Percentiles rank a stretch among this genome's conserved stretches.
Evolutionary conservation across 2,888 invertebrate species (phyloP).

Genomic region (Machimus rusticus): DNA sequence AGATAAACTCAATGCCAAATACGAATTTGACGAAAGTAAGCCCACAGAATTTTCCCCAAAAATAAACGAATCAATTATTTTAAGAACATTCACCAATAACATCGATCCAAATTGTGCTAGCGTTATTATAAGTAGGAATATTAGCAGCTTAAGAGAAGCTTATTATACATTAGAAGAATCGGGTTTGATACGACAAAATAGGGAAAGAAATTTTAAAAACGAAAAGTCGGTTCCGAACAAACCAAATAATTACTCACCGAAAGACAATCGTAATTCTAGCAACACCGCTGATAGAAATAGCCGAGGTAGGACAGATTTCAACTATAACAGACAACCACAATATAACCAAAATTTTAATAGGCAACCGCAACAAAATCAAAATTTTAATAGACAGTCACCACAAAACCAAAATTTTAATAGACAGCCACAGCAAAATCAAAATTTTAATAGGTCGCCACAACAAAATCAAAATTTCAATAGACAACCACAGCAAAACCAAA

Average conservation of each 20-base stretch:
- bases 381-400: background rate
- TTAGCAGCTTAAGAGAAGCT: constrained; percentile 44
- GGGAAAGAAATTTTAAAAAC: background rate
- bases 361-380: background rate
- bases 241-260: background rate
- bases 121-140: constrained; percentile 46
- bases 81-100: no score
- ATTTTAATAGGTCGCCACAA: background rate
- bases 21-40: constrained; percentile 44
- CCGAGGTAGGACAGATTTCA: background rate
- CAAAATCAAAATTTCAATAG: background rate
- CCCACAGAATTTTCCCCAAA: constrained; percentile 46
- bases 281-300: background rate
- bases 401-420: background rate
- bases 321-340: background rate
- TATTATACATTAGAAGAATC: constrained; percentile 47
- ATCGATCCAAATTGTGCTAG: constrained; percentile 32
- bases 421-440: background rate
- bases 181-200: constrained; percentile 42
- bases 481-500: no score
- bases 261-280: background rate
- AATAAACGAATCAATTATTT: constrained; percentile 44
- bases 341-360: background rate
- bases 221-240: background rate
- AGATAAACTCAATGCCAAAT: constrained; percentile 48